A percentile compares a stretch with the other conserved stretches of the same genome.
Evolutionary conservation across 2,888 invertebrate species (phyloP).

Genomic region (Melikaiella ostensackeni): DNA sequence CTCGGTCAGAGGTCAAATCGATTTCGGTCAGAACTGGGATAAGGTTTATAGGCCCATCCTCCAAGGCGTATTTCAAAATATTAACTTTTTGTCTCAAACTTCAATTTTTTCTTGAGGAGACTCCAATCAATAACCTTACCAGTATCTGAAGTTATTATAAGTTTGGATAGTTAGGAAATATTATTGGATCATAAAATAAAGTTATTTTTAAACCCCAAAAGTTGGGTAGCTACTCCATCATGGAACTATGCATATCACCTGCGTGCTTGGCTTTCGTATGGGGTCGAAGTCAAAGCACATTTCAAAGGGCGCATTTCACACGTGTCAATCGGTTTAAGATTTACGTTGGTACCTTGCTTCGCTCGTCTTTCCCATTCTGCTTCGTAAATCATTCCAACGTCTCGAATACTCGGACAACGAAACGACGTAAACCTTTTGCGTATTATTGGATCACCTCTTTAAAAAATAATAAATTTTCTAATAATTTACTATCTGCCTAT

Average conservation of each 20-base stretch:
- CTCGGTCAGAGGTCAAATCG: slow-evolving; percentile 69
- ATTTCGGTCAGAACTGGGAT: slow-evolving; percentile 72
- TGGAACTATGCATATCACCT: slow-evolving; percentile 4
- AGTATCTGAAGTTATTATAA: too few relatives aligned
- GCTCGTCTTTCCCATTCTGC: slow-evolving; percentile 59
- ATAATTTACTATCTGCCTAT: background rate
- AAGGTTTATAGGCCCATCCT: slow-evolving; percentile 64
- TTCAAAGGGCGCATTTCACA: slow-evolving; percentile 68
- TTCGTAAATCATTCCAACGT: slow-evolving; percentile 69
- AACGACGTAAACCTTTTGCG: slow-evolving; percentile 57
- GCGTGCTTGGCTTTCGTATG: slow-evolving; percentile 36
- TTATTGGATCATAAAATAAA: too few relatives aligned
- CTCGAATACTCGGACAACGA: slow-evolving; percentile 55
- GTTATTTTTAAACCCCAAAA: too few relatives aligned
- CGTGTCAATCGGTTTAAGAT: slow-evolving; percentile 73
- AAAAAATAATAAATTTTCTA: background rate
- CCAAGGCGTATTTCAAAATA: slow-evolving; percentile 13
- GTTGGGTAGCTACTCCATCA: background rate
- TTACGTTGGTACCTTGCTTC: slow-evolving; percentile 61
- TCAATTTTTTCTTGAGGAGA: background rate
- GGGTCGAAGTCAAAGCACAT: slow-evolving; percentile 57
- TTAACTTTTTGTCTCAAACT: background rate
- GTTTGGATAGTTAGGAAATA: too few relatives aligned
- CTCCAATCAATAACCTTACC: background rate
- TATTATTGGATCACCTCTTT: slow-evolving; percentile 55